Evolutionary conservation across 2,797 vertebrate species (phyloP).

Genomic region (Hozukius guyotensis): DNA sequence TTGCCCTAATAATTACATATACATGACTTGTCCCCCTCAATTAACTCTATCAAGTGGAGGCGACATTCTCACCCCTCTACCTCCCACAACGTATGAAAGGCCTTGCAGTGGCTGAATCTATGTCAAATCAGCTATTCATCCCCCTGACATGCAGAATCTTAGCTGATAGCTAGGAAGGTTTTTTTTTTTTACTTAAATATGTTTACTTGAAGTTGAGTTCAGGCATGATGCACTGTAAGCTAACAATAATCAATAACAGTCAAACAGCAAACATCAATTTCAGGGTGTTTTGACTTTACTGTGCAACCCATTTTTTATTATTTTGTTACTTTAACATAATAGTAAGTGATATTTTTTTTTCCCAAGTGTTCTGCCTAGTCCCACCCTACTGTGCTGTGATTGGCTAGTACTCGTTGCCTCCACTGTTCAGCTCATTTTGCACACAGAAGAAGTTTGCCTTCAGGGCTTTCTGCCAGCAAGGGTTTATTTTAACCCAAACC

Average conservation of each 20-base stretch:
- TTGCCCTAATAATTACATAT: slow-evolving; percentile 2
- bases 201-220: neutral
- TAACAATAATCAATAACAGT: neutral
- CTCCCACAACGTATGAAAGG: neutral
- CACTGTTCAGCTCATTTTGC: too few relatives aligned
- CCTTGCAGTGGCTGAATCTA: neutral
- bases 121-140: neutral
- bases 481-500: too few relatives aligned
- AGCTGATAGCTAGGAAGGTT: neutral
- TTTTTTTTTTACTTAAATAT: too few relatives aligned
- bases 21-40: slow-evolving; percentile 1
- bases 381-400: too few relatives aligned
- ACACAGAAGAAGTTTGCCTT: too few relatives aligned
- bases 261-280: neutral
- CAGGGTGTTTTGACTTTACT: neutral
- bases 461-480: too few relatives aligned
- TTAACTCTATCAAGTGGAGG: neutral
- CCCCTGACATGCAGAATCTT: neutral
- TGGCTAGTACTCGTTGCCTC: too few relatives aligned
- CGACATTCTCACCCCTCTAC: neutral
- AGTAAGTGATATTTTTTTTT: too few relatives aligned
- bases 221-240: neutral
- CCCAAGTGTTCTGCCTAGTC: too few relatives aligned
- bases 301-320: neutral
- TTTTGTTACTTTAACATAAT: neutral